phyloP scores from a whole-genome alignment of 2,888 invertebrate species.

The Bhutanitis thaidina region DNA sequence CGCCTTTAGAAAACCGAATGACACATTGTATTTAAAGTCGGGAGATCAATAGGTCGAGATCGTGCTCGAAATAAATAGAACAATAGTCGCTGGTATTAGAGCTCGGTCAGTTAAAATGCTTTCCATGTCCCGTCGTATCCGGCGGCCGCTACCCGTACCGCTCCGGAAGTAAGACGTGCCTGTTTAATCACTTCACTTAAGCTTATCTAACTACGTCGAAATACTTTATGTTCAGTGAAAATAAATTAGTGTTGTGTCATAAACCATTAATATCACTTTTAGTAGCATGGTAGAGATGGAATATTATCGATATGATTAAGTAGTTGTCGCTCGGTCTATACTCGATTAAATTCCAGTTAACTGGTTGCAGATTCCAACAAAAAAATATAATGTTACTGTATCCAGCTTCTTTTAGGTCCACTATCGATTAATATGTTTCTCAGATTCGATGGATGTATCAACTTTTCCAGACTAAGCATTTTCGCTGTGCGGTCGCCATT shows the following conservation, averaged over 20 bases:
- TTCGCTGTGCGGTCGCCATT: too few species aligned
- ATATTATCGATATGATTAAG: not conserved
- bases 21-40: slow-evolving; percentile 16
- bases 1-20: slow-evolving; percentile 8
- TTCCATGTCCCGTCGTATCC: slow-evolving; percentile 72
- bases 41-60: slow-evolving; percentile 57
- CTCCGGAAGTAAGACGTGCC: slow-evolving; percentile 62
- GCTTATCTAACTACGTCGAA: slow-evolving; percentile 45
- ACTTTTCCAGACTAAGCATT: too few species aligned
- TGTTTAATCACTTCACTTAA: slow-evolving; percentile 52
- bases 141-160: slow-evolving; percentile 41
- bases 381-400: too few species aligned
- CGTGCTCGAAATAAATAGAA: slow-evolving; percentile 65
- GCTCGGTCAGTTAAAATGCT: slow-evolving; percentile 72
- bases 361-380: too few species aligned
- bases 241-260: slow-evolving; percentile 35
- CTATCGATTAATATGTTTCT: too few species aligned
- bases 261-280: slow-evolving; percentile 64
- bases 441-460: too few species aligned
- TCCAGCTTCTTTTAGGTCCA: too few species aligned
- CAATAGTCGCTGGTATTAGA: slow-evolving; percentile 59
- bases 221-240: slow-evolving; percentile 38
- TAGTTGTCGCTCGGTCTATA: too few species aligned
- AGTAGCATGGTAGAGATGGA: slow-evolving; percentile 52
- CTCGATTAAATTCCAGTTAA: too few species aligned